Evolutionary conservation across 2,113 vertebrate species (phyloP).

Genomic region (Syngnathus typhle): DNA sequence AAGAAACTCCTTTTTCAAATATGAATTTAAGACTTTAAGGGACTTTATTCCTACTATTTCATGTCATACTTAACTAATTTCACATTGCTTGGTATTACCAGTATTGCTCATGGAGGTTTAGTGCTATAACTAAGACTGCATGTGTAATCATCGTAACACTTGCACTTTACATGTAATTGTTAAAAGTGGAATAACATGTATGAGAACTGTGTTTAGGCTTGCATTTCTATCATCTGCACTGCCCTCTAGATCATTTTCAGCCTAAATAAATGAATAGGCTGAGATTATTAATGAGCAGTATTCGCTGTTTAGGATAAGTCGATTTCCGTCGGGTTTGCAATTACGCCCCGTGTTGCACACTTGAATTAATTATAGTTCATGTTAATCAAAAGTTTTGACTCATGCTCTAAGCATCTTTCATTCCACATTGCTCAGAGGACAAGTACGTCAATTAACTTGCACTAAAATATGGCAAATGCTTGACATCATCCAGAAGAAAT

Average conservation of each 20-base stretch:
- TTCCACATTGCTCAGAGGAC: background rate
- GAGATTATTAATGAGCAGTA: conserved; percentile 37
- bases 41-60: conserved; percentile 41
- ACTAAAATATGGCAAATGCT: background rate
- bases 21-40: conserved; percentile 18
- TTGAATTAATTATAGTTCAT: background rate
- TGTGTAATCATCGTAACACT: conserved; percentile 39
- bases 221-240: conserved; percentile 59
- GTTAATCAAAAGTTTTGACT: background rate
- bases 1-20: background rate
- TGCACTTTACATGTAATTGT: conserved; percentile 65
- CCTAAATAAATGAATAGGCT: conserved; percentile 22
- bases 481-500: background rate
- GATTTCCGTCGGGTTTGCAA: conserved; percentile 3
- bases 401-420: background rate
- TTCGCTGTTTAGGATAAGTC: conserved; percentile 17
- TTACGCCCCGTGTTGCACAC: conserved; percentile 4
- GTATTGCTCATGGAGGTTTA: conserved; percentile 33
- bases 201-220: conserved; percentile 50
- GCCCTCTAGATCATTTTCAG: conserved; percentile 41
- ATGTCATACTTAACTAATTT: conserved; percentile 37
- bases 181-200: conserved; percentile 45
- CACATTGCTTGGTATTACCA: conserved; percentile 29
- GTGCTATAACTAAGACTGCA: conserved; percentile 42
- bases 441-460: background rate